These are phyloP conservation scores for Entomyzon cyanotis DNA, from an alignment of 2,113 vertebrate species.

Conservation along the genomic window DNA sequence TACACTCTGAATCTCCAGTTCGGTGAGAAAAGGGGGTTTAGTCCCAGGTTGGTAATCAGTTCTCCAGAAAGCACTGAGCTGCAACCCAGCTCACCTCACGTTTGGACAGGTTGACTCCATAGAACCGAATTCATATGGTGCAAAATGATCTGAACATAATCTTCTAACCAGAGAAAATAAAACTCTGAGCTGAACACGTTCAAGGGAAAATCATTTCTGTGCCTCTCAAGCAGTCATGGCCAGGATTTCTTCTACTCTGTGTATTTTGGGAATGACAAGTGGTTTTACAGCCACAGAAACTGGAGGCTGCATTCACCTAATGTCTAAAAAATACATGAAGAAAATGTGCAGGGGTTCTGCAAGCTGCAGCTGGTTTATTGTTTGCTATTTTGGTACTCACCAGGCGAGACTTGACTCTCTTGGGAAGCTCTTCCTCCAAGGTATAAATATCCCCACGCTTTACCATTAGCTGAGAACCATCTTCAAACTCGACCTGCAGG, in stretches of 20 bases:
- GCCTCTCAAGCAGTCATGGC: neutral
- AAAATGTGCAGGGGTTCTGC: neutral
- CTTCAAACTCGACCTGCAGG: slow-evolving; percentile 92
- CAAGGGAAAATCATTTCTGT: neutral
- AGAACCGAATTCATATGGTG: neutral
- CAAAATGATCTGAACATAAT: neutral
- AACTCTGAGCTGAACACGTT: neutral
- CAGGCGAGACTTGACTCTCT: slow-evolving; percentile 90
- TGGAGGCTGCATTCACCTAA: neutral
- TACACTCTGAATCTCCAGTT: neutral
- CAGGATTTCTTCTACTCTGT: neutral
- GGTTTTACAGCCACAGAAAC: neutral
- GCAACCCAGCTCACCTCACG: neutral
- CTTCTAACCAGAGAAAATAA: neutral
- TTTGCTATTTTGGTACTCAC: slow-evolving; percentile 71
- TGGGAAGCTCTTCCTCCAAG: slow-evolving; percentile 90
- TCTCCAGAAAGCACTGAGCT: neutral
- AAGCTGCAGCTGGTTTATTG: neutral
- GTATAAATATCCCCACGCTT: slow-evolving; percentile 90
- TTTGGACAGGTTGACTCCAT: neutral
- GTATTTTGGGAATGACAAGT: neutral
- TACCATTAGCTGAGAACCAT: slow-evolving; percentile 87
- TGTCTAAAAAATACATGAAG: neutral
- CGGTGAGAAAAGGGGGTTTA: neutral
- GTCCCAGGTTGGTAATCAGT: neutral